Conservation (phyloP, 2,888 invertebrate genomes). For the Cryptocephalus moraei region DNA sequence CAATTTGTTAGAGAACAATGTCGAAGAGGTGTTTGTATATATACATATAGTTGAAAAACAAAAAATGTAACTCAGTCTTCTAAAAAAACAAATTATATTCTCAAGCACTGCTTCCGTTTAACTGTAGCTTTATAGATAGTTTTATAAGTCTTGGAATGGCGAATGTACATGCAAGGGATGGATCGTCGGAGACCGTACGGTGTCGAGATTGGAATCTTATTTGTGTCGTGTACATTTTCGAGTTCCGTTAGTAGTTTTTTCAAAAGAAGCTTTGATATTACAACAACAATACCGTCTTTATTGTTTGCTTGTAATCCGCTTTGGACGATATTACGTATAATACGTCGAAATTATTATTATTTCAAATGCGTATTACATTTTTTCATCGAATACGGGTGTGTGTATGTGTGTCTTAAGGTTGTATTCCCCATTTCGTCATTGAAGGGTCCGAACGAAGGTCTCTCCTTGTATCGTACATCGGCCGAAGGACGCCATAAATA, state of each 20-base stretch:
- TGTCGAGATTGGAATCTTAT: constrained; percentile 7
- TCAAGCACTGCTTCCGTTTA: constrained; percentile 22
- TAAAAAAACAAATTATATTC: constrained; percentile 19
- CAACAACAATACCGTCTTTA: too few species aligned
- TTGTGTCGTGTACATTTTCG: background rate
- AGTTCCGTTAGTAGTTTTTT: too few species aligned
- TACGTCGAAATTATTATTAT: too few species aligned
- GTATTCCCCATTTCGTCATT: background rate
- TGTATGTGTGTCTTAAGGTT: background rate
- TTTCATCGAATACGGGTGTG: background rate
- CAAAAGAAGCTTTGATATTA: too few species aligned
- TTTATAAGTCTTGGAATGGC: constrained; percentile 6
- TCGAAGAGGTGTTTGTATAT: background rate
- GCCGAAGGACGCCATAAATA: background rate
- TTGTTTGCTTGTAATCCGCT: too few species aligned
- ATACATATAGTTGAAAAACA: constrained; percentile 12
- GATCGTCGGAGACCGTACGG: too few species aligned
- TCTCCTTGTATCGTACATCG: constrained; percentile 1
- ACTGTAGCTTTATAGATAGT: constrained; percentile 20
- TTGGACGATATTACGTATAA: background rate
- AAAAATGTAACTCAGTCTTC: constrained; percentile 30
- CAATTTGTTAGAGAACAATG: constrained; percentile 3
- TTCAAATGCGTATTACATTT: too few species aligned
- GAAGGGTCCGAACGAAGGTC: background rate
- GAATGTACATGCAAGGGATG: too few species aligned